Percentiles rank a stretch among this genome's conserved stretches.
Conservation (phyloP, 2,888 invertebrate genomes). For the Thymelicus lineola region DNA sequence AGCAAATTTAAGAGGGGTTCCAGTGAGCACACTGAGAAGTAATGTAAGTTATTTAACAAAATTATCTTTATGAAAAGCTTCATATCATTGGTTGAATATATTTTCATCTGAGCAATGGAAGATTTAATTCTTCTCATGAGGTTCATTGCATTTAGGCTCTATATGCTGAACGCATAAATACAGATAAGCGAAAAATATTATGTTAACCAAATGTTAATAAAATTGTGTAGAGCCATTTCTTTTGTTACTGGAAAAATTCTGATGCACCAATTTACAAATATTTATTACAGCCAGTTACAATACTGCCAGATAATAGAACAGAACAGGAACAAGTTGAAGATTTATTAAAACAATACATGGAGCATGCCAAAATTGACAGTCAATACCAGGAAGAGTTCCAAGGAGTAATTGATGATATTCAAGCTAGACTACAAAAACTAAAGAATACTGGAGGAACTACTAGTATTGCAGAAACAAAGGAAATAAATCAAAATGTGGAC, state of each 20-base stretch:
- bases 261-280: not conserved
- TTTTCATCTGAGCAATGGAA: too few species aligned
- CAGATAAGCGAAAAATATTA: too few species aligned
- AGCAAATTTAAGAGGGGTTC: constrained; percentile 88
- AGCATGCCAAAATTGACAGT: constrained; percentile 77
- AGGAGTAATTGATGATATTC: constrained; percentile 65
- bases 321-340: constrained; percentile 90
- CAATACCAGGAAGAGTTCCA: constrained; percentile 71
- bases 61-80: too few species aligned
- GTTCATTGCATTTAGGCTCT: too few species aligned
- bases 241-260: not conserved
- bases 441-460: constrained; percentile 48
- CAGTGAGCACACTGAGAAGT: constrained; percentile 52
- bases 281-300: constrained; percentile 66
- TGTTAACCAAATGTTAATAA: too few species aligned
- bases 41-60: constrained; percentile 55
- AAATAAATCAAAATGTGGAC: constrained; percentile 47
- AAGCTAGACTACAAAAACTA: constrained; percentile 64
- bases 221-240: too few species aligned
- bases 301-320: constrained; percentile 84
- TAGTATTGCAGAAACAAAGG: constrained; percentile 32
- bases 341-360: constrained; percentile 86
- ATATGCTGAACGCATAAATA: too few species aligned
- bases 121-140: too few species aligned
- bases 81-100: too few species aligned